A percentile compares a stretch with the other conserved stretches of the same genome.
Evolutionary conservation across 2,888 invertebrate genomes (phyloP).

Genomic region (Lutraria lutraria): DNA sequence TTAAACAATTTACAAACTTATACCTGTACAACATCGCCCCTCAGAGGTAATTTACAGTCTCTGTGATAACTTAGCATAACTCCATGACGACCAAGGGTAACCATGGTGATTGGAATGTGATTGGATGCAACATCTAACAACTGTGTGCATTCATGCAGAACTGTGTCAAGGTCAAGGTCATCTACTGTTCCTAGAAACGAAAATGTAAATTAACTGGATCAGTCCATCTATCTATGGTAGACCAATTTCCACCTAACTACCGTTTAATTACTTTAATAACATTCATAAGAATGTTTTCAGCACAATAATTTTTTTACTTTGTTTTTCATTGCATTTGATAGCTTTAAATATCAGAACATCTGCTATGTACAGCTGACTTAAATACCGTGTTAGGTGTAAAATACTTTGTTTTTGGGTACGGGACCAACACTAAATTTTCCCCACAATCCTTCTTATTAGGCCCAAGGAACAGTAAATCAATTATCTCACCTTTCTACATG

Average conservation of each 20-base stretch:
- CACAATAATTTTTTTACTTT: background rate
- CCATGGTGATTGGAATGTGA: conserved; percentile 79
- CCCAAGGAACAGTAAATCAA: no score
- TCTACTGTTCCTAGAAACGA: conserved; percentile 54
- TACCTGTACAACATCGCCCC: conserved; percentile 61
- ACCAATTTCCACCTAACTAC: background rate
- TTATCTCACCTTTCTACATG: no score
- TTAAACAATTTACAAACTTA: background rate
- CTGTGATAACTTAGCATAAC: conserved; percentile 76
- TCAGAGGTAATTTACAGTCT: conserved; percentile 56
- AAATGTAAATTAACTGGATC: background rate
- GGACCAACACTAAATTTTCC: no score
- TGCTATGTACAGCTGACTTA: no score
- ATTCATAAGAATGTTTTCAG: background rate
- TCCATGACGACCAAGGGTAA: conserved; percentile 83
- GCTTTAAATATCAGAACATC: background rate
- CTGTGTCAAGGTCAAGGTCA: conserved; percentile 65
- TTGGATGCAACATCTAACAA: conserved; percentile 66
- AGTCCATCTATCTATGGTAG: background rate
- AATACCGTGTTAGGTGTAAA: no score
- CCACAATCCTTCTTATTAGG: no score
- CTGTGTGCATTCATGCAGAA: conserved; percentile 69
- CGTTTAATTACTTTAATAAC: background rate
- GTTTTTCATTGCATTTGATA: background rate
- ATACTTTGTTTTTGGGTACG: no score